A percentile compares a stretch with the other conserved stretches of the same genome.
Evolutionary conservation across 2,113 vertebrate species (phyloP).

Genomic region (human (Homo sapiens)): DNA sequence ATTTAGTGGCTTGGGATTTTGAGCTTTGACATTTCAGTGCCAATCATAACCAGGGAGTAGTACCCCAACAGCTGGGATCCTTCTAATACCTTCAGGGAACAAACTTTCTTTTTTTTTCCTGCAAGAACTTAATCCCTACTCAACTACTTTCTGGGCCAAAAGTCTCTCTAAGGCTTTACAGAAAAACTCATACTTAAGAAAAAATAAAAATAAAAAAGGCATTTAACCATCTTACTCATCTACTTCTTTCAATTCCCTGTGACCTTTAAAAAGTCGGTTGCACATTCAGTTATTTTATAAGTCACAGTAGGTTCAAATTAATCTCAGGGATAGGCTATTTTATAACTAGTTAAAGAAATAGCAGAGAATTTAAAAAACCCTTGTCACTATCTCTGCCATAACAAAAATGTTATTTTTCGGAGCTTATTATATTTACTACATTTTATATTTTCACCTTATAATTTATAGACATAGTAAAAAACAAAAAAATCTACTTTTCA

Average conservation of each 20-base stretch:
- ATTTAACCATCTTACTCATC: constrained; percentile 46
- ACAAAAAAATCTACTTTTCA: not conserved
- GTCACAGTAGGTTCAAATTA: constrained; percentile 52
- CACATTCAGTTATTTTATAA: constrained; percentile 68
- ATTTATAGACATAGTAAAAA: not conserved
- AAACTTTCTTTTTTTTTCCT: constrained; percentile 25
- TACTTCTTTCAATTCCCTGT: constrained; percentile 45
- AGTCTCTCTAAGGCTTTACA: constrained; percentile 65
- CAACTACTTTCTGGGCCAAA: constrained; percentile 72
- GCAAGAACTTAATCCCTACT: constrained; percentile 70
- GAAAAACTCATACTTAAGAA: constrained; percentile 50
- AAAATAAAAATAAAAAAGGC: constrained; percentile 29
- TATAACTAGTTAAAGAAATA: constrained; percentile 47
- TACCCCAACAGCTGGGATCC: constrained; percentile 58
- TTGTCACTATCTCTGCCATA: not conserved
- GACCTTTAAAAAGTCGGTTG: constrained; percentile 65
- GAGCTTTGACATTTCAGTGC: constrained; percentile 68
- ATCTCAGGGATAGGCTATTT: constrained; percentile 30
- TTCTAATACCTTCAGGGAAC: constrained; percentile 64
- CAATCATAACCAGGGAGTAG: constrained; percentile 60
- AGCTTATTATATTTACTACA: not conserved
- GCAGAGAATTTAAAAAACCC: not conserved
- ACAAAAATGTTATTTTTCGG: not conserved
- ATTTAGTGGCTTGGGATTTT: constrained; percentile 63
- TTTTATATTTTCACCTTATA: not conserved